phyloP scores from a whole-genome alignment of 2,888 invertebrate species.

The Venusia cambrica region DNA sequence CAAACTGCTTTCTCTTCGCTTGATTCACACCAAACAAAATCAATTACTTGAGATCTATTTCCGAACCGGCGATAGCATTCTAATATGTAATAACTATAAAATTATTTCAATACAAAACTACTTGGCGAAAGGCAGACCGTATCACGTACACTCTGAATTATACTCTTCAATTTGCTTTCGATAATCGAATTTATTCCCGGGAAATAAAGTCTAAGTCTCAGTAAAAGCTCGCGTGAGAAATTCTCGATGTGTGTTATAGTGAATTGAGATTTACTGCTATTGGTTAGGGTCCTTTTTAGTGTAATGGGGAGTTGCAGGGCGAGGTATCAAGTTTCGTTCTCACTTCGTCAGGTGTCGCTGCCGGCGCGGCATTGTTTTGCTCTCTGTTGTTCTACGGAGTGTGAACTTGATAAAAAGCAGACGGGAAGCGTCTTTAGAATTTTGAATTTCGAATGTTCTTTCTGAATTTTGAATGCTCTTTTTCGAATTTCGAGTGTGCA shows the following conservation, averaged over 20 bases:
- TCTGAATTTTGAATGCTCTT: constrained; percentile 20
- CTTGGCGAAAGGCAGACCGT: constrained; percentile 73
- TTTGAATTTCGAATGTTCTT: constrained; percentile 29
- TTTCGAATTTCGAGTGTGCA: constrained; percentile 25
- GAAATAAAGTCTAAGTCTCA: constrained; percentile 34
- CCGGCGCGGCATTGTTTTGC: constrained; percentile 70
- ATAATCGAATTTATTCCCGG: constrained; percentile 39
- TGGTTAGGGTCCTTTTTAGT: constrained; percentile 33
- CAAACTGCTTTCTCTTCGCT: constrained; percentile 3
- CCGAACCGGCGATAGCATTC: constrained; percentile 50
- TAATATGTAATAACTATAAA: constrained; percentile 78
- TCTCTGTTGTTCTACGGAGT: constrained; percentile 74
- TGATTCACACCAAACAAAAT: constrained; percentile 20
- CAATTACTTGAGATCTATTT: constrained; percentile 30
- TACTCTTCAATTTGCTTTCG: constrained; percentile 38
- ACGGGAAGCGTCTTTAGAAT: constrained; percentile 57
- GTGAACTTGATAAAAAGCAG: constrained; percentile 69
- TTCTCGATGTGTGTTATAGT: constrained; percentile 22
- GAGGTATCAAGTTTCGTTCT: constrained; percentile 73
- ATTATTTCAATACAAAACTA: constrained; percentile 76
- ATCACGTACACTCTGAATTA: constrained; percentile 70
- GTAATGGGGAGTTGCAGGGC: constrained; percentile 27
- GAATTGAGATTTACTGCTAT: constrained; percentile 36
- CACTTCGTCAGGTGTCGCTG: constrained; percentile 78
- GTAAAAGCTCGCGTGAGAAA: constrained; percentile 14